Evolutionary conservation across 2,113 vertebrate genomes (phyloP).

Genomic region (Panurus biarmicus): DNA sequence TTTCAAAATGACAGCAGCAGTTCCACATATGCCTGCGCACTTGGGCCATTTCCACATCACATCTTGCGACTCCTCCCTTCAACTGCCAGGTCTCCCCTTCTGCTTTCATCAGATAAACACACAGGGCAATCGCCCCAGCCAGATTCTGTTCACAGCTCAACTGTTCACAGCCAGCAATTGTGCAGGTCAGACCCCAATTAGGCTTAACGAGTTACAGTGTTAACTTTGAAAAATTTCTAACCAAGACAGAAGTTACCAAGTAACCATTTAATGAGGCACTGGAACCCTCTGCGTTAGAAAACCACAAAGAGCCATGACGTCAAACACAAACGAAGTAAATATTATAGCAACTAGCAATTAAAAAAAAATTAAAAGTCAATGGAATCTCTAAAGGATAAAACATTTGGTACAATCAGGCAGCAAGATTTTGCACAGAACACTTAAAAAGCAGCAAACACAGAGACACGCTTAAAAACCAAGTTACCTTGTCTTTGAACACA

Average conservation of each 20-base stretch:
- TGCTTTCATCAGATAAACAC: background rate
- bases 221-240: background rate
- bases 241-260: background rate
- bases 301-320: background rate
- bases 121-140: background rate
- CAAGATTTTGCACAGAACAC: background rate
- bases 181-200: rapidly evolving
- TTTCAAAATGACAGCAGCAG: background rate
- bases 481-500: constrained; percentile 99
- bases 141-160: background rate
- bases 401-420: background rate
- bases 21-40: background rate
- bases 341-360: rapidly evolving
- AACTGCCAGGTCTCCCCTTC: background rate
- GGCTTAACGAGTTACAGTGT: background rate
- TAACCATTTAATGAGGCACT: background rate
- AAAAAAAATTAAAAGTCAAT: background rate
- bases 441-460: background rate
- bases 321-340: background rate
- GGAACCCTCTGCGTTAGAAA: background rate
- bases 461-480: background rate
- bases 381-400: background rate
- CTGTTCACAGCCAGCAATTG: background rate
- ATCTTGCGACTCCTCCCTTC: background rate
- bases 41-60: background rate